phyloP scores from a whole-genome alignment of 2,888 invertebrate genomes.

The Lymantria dispar region DNA sequence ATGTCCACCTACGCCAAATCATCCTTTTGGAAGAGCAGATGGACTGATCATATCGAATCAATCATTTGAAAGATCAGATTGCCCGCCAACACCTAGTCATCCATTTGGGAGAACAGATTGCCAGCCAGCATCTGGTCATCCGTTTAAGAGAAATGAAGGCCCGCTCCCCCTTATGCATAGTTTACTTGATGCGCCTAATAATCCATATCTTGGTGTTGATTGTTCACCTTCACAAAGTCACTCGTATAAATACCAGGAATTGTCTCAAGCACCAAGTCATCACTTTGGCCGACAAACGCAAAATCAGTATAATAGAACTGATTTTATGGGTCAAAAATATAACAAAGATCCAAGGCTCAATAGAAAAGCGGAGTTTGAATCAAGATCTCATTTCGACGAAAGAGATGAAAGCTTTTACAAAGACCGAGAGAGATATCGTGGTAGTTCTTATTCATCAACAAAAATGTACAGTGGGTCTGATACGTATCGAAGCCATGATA shows the following conservation, averaged over 20 bases:
- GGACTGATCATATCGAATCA: slow-evolving; percentile 44
- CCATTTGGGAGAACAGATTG: slow-evolving; percentile 51
- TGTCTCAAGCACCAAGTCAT: slow-evolving; percentile 21
- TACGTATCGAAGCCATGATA: slow-evolving; percentile 33
- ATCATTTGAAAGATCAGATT: slow-evolving; percentile 48
- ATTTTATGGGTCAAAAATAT: slow-evolving; percentile 28
- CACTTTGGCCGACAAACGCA: slow-evolving; percentile 29
- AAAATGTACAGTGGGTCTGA: slow-evolving; percentile 35
- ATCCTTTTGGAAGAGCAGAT: slow-evolving; percentile 46
- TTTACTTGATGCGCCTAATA: slow-evolving; percentile 35
- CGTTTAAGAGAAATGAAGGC: slow-evolving; percentile 49
- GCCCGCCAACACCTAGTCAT: slow-evolving; percentile 47
- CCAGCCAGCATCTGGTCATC: slow-evolving; percentile 42
- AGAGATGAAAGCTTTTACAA: slow-evolving; percentile 44
- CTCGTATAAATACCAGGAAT: slow-evolving; percentile 9
- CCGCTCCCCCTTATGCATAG: slow-evolving; percentile 52
- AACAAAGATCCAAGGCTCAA: slow-evolving; percentile 59
- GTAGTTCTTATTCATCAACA: slow-evolving; percentile 32
- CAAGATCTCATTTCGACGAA: slow-evolving; percentile 40
- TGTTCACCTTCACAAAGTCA: slow-evolving; percentile 22
- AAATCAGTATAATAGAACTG: slow-evolving; percentile 33
- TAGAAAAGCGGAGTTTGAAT: slow-evolving; percentile 51
- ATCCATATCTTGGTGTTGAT: slow-evolving; percentile 36
- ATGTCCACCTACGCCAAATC: slow-evolving; percentile 35
- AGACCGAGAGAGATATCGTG: slow-evolving; percentile 37